Base-by-base conservation (phyloP, 2,113 vertebrate genomes). In the Tachysurus vachellii region DNA sequence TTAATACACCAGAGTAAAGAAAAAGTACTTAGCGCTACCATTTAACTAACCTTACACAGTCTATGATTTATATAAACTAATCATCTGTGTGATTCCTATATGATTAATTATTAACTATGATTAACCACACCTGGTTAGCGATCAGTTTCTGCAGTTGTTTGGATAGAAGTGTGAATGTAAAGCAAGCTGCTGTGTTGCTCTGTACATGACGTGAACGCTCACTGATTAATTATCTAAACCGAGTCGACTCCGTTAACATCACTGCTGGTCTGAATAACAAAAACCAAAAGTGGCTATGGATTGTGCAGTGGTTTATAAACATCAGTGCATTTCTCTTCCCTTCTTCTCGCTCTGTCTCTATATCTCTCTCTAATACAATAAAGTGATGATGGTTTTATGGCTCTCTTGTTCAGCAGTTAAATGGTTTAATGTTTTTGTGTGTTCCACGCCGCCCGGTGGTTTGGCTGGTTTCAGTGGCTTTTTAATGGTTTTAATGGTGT, bases 391-490 rank as follows among this genome's bases (percentile, higher is more conserved):
- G 89, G 89, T 82, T 90, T 90, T 90, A 90, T 90, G 89, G 89
- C 85, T 85, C 87, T 90, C 87, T 88, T 88, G 89, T 90, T 90
- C 88, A 87, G 87, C 87, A 83, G 87, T 87, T 85, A 89, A 89
- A 91, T 89, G 82, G 86, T 85, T 88, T 91, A 86, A 88, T 88
- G 90, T 89, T 88, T 82, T 83, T 61, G 75, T 16, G n/a, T 36
- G 81, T 87, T 87, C 81, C 83, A 36, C 59, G 44, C 73, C 31
- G 88, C 88, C 85, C 77, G 66, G 90, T 87, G 90, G 90, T 91
- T 89, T 89, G 88, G 87, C 87, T 91, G 88, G 90, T 91, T 90
- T 88, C 86, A 90, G 90, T 89, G 90, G 89, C 87, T 85, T 88
- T 91, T 91, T 90, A 89, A 87, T 89, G 87, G 81, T 90, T 88